Evolutionary conservation across 92 coral and sea anemone species (phyloP), one percentile per base, ranked within the genome.

Genomic region (Phymanthus crucifer): DNA sequence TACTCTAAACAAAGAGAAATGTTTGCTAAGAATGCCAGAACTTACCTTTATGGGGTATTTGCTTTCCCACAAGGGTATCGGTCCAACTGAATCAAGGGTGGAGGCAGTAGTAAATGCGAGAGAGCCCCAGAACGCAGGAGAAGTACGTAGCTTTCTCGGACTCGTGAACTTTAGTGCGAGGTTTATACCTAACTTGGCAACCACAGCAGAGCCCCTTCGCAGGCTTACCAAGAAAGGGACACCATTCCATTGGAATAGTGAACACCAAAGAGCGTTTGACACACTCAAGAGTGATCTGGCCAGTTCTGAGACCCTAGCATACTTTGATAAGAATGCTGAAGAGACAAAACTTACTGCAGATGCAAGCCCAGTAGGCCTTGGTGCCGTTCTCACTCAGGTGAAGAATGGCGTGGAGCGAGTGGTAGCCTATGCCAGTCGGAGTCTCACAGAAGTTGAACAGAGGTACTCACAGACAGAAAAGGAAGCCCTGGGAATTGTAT

Each of bases 281-380:
- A 16, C 83, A 14, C 79, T 84, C 27, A 84, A 84, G 71, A 66
- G 78, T 26, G 67, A 32, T 66, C 56, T 70, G 35, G 73, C 46
- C 33, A 40, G 24, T 32, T 72, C 88, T 43, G 74, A 78, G 12
- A 74, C 81, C 18, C 66, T 79, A 40, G 85, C 81, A 32, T 75
- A 69, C 32, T 75, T 86, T 32, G 85, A 80, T 48, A 76, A 33
- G 18, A 69, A 86, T 75, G 89, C 89, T 27, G 82, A 86, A 40
- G 77, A 48, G 74, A 86, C 85, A 34, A 86, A 58, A 24, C 77
- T 80, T 3, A 75, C 52, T 27, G 73, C 84, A 58, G 81, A 66
- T 65, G 81, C 86, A 3, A 75, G 74, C 52, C 75, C 75, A 19
- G 75, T 71, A 40, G 75, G 54, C 1, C 38, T 71, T 4, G 75